Evolutionary conservation across 2,888 invertebrate species (phyloP), one percentile per base, ranked within the genome.

Genomic region (Lasioglossum villosulum): DNA sequence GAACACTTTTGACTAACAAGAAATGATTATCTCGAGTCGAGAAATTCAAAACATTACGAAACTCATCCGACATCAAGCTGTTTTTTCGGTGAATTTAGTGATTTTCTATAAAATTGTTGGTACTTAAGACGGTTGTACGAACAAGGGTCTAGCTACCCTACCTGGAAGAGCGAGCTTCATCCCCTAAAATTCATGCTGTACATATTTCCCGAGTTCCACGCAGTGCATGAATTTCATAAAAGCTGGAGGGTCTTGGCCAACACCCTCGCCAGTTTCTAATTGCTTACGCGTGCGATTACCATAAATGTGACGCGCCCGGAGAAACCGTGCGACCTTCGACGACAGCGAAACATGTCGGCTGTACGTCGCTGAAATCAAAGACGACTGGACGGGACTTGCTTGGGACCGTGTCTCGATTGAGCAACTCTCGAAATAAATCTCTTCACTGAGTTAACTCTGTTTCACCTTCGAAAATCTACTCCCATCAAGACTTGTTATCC

Each of bases 311-410:
- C 45, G 48, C 16, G 37, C 80, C 66, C 42, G 78, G 34, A 56
- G 42, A 42, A 66, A 42, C 75, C 30, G 71, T 14, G 27, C 37
- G 86, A 86, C 80, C 81, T 80, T 86, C 63, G 86, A 73, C 72
- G 63, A 27, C 63, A 45, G 72, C 63, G 83, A 85, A 78, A 78
- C 75, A 80, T n/a, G 72, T 19, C 19, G 78, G 27, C 27, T 34
- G 45, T 48, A 56, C 45, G 30, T 70, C 71, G 45, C 56, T 72
- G 70, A 75, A 86, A 77, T 80, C 85, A 86, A 84, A 86, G 80
- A 75, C 74, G 34, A 77, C 14, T 48, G 71, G 66, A 34, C 77
- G 37, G 48, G 48, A 19, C 45, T 81, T 70, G 23, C 56, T 37
- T n/a, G 19, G 59, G 48, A 52, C 30, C 42, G 80, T 75, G 56